Base-by-base conservation (phyloP, 1,140 invertebrate genomes). In the Copidosoma floridanum region DNA sequence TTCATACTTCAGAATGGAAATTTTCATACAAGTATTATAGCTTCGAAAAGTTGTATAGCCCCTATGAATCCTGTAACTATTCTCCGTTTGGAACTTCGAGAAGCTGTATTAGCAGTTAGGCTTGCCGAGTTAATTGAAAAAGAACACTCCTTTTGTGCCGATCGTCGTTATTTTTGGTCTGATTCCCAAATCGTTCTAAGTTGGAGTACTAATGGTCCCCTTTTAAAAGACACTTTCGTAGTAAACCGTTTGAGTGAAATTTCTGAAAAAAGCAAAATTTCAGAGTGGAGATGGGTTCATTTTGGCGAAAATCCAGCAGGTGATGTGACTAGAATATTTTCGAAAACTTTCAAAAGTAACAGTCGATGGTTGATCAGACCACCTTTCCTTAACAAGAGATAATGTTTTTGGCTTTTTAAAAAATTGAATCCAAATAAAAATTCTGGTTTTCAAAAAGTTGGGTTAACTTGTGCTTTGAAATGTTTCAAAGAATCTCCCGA, bases 211-310 rank as follows among this genome's bases (percentile, higher is more conserved):
- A 26, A 10, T 2, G 53, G 32, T 8, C 23, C 40, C 5, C 40
- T 32, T 7, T 5, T 11, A 16, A 24, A 23, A 14, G 35, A 57
- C 35, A 38, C 32, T 12, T 47, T 37, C 12, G 54, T 57, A 1
- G 11, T 23, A 8, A 47, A 57, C 24, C 27, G n/a, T n/a, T 35
- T 57, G 37, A 32, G 29, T 2, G 54, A 57, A 35, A 57, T 47
- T 32, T 18, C 6, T 18, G 41, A 55, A 27, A 12, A 21, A 18
- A 24, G 35, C 5, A 41, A 46, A 11, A 23, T 3, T 7, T n/a
- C 6, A 12, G 54, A 47, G 20, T 57, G 54, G 54, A 2, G 18
- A 14, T 57, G 54, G 54, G 20, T 57, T 7, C 44, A 43, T 12
- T 24, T 44, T 23, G 7, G n/a, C 5, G 21, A 38, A 8, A 56